Conservation (phyloP, 2,797 vertebrate genomes). For the Cirrhinus mrigala region DNA sequence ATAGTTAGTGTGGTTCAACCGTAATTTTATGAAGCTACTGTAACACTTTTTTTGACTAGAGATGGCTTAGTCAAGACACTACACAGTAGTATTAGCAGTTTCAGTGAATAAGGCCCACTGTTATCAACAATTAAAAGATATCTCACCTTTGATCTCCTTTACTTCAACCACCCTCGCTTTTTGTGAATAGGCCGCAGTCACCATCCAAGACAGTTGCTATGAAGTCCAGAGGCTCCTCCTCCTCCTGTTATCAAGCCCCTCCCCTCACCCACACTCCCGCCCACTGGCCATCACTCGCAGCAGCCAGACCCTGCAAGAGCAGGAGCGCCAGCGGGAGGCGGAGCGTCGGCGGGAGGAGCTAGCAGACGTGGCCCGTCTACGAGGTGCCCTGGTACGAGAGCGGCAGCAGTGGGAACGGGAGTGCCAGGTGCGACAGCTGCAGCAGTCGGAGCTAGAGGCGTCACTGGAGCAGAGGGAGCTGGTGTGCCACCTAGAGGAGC, state of each 20-base stretch:
- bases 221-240: constrained; percentile 84
- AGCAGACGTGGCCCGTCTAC: constrained; percentile 77
- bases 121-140: background rate
- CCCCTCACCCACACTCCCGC: constrained; percentile 53
- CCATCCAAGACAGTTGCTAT: constrained; percentile 89
- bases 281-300: constrained; percentile 60
- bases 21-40: too few relatives aligned
- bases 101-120: background rate
- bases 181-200: constrained; percentile 81
- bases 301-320: constrained; percentile 78
- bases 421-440: constrained; percentile 81
- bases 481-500: constrained; percentile 79
- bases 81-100: background rate
- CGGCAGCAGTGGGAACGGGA: constrained; percentile 86
- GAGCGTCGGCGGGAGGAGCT: constrained; percentile 86
- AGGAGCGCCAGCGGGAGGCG: constrained; percentile 83
- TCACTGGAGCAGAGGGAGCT: constrained; percentile 79
- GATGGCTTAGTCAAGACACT: background rate
- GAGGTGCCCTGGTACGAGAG: constrained; percentile 83
- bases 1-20: too few relatives aligned
- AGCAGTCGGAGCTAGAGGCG: constrained; percentile 80
- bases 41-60: too few relatives aligned
- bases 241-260: constrained; percentile 59
- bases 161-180: background rate
- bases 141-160: background rate